Conservation (phyloP, 2,888 invertebrate species). For the Elmis aenea region DNA sequence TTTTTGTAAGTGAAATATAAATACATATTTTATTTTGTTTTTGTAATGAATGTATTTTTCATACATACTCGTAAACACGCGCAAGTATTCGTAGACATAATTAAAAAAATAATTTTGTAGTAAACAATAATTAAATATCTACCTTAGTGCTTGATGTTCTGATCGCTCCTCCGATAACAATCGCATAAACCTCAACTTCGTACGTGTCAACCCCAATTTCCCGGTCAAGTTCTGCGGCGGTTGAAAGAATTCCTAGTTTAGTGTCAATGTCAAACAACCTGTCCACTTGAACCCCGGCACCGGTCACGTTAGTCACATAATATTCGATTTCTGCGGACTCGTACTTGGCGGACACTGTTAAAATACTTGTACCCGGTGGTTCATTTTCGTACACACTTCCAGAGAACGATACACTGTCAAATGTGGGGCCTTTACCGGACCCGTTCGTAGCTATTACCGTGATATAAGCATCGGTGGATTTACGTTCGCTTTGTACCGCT, state of each 20-base stretch:
- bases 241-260: conserved; percentile 80
- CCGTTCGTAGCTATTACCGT: conserved; percentile 71
- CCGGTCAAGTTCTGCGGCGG: conserved; percentile 76
- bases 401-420: conserved; percentile 61
- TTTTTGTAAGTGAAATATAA: no score
- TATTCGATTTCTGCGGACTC: conserved; percentile 71
- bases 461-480: conserved; percentile 81
- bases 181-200: conserved; percentile 80
- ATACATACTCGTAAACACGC: no score
- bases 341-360: conserved; percentile 71
- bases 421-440: conserved; percentile 52
- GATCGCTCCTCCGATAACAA: conserved; percentile 66
- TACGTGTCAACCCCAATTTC: conserved; percentile 79
- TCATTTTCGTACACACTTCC: conserved; percentile 88
- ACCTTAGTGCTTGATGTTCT: conserved; percentile 82
- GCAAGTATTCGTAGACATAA: no score
- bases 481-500: conserved; percentile 81
- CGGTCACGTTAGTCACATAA: conserved; percentile 84
- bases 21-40: no score
- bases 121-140: conserved; percentile 37
- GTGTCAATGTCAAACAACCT: conserved; percentile 88
- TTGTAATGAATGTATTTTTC: no score
- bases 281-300: conserved; percentile 71
- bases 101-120: not conserved
- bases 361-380: conserved; percentile 77